These are phyloP conservation scores for Dermolepida albohirtum DNA, from an alignment of 2,888 invertebrate genomes.

Conservation along the genomic window DNA sequence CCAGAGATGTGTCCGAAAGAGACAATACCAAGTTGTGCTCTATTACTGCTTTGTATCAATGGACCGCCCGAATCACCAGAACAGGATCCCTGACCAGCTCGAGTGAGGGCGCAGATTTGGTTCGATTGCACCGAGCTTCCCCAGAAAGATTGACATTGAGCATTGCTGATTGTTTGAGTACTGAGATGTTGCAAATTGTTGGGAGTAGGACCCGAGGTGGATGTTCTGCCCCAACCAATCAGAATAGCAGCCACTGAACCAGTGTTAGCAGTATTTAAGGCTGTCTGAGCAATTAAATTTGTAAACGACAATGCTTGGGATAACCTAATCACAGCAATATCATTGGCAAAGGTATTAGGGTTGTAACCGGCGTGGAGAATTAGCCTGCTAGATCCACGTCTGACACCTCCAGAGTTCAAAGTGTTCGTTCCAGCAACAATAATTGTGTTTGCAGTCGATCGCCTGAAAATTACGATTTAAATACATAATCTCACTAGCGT, in stretches of 20 bases:
- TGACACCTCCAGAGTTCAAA: slow-evolving; percentile 63
- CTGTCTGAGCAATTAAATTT: slow-evolving; percentile 42
- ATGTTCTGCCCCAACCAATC: slow-evolving; percentile 52
- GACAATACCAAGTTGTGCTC: slow-evolving; percentile 65
- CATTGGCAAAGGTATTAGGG: slow-evolving; percentile 46
- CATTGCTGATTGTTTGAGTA: slow-evolving; percentile 66
- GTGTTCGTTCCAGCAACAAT: slow-evolving; percentile 68
- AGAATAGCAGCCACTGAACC: slow-evolving; percentile 36
- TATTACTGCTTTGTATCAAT: slow-evolving; percentile 59
- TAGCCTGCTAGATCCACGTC: slow-evolving; percentile 62
- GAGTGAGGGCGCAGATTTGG: slow-evolving; percentile 72
- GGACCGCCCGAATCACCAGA: slow-evolving; percentile 72
- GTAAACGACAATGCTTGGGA: slow-evolving; percentile 37
- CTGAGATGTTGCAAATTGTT: slow-evolving; percentile 70
- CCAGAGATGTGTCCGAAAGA: slow-evolving; percentile 68
- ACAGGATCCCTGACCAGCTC: slow-evolving; percentile 70
- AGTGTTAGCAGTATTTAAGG: slow-evolving; percentile 27
- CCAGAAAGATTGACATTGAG: slow-evolving; percentile 67
- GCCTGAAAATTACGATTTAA: slow-evolving; percentile 60
- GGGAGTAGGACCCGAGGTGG: slow-evolving; percentile 69
- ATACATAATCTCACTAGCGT: too few relatives aligned
- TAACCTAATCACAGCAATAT: slow-evolving; percentile 48
- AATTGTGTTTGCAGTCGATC: slow-evolving; percentile 8
- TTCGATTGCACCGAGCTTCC: slow-evolving; percentile 62
- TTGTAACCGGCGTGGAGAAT: slow-evolving; percentile 65